A percentile compares a stretch with the other conserved stretches of the same genome.
phyloP scores from a whole-genome alignment of 1,140 invertebrate genomes.

The Drosophila takahashii region DNA sequence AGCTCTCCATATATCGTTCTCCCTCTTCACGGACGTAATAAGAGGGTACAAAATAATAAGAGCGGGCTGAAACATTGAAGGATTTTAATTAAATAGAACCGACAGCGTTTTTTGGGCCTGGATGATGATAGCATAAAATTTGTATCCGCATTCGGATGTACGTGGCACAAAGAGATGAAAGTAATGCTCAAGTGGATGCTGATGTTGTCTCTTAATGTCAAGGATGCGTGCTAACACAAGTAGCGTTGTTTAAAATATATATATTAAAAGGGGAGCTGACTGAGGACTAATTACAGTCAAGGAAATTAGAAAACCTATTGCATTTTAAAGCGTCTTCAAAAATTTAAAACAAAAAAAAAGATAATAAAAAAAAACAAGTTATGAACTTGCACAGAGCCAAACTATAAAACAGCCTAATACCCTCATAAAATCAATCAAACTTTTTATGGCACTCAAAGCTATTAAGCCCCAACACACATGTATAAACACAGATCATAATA shows the following conservation, averaged over 20 bases:
- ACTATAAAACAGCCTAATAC: constrained; percentile 7
- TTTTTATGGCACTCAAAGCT: constrained; percentile 9
- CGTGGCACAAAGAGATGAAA: constrained; percentile 35
- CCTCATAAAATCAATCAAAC: constrained; percentile 15
- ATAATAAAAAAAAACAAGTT: not conserved
- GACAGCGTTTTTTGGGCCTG: constrained; percentile 36
- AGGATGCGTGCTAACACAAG: constrained; percentile 39
- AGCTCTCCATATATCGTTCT: constrained; percentile 6
- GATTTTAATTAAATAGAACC: constrained; percentile 80
- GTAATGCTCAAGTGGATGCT: constrained; percentile 45
- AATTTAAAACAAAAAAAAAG: not conserved
- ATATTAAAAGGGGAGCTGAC: not conserved
- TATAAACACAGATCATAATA: not conserved
- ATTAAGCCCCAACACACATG: not conserved
- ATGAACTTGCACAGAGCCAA: not conserved
- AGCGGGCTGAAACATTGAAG: constrained; percentile 63
- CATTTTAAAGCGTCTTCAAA: not conserved
- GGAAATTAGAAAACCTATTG: not conserved
- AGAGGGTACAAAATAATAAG: constrained; percentile 48
- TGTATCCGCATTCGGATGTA: constrained; percentile 19
- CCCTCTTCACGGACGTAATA: constrained; percentile 48
- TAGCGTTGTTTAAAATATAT: constrained; percentile 8
- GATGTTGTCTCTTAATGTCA: constrained; percentile 46
- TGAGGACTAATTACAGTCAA: constrained; percentile 4
- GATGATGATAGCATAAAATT: constrained; percentile 31